Evolutionary conservation across 2,113 vertebrate species (phyloP).

Genomic region (Petromus typicus): DNA sequence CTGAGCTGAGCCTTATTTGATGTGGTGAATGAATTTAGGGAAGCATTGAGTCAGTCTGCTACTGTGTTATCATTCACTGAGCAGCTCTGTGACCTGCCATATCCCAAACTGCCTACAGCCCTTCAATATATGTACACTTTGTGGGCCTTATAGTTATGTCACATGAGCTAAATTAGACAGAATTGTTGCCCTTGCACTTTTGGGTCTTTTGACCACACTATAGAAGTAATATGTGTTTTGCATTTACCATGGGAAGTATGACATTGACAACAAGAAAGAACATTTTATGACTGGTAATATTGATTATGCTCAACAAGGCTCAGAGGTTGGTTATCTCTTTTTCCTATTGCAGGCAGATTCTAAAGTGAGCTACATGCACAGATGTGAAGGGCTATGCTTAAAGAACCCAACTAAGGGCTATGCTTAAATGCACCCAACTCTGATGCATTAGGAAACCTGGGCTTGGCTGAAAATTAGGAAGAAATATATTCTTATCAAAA

Average conservation of each 20-base stretch:
- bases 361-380: background rate
- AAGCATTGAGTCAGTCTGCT: background rate
- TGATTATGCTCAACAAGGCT: background rate
- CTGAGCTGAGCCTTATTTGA: background rate
- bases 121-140: background rate
- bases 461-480: constrained; percentile 18
- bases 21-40: background rate
- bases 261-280: background rate
- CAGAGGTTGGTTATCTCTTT: background rate
- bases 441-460: background rate
- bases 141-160: constrained; percentile 14
- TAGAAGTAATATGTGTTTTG: constrained; percentile 37
- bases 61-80: background rate
- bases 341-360: background rate
- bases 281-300: background rate
- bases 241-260: constrained; percentile 11
- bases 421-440: background rate
- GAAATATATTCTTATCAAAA: constrained; percentile 39
- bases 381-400: background rate
- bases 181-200: constrained; percentile 17
- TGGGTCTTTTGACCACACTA: background rate
- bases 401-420: no score
- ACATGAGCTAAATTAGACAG: constrained; percentile 16
- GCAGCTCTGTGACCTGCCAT: background rate
- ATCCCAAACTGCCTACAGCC: background rate